Base-by-base conservation (phyloP, 2,888 invertebrate genomes). In the Lasioglossum lativentre region DNA sequence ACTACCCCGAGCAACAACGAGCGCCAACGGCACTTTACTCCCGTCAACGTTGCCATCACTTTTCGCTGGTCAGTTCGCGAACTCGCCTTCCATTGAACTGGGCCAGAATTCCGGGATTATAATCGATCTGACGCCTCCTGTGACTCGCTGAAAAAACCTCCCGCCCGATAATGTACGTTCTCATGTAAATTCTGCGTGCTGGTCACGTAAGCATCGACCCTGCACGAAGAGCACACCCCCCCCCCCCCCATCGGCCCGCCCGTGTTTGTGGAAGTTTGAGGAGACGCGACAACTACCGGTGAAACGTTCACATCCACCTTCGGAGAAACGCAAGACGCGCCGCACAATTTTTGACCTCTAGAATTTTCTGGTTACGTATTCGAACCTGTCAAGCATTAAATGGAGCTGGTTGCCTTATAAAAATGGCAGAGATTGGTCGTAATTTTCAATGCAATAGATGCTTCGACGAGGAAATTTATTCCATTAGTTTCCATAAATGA, bases 21-120 rank as follows among this genome's bases (percentile, higher is more conserved):
- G 23, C 38, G 23, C 34, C 34, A 68, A 34, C 68, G 38, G 70
- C 86, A 81, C 86, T 87, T 89, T 83, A 73, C 86, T 68, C 81
- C 86, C 84, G 84, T 90, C 88, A 89, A 87, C 86, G 80, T 90
- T 78, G 38, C 85, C 90, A 82, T 85, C 89, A 70, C 66, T 82
- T 83, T 68, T 81, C 77, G 77, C 72, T 73, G 82, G 86, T 80
- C 87, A 80, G 85, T 80, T 78, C 80, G 75, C 85, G 78, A 89
- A 88, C 78, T 80, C 81, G 73, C 19, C 80, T 81, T 74, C 80
- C 81, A 80, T 82, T 74, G 79, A 88, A 89, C 80, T 89, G 88
- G 91, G 86, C 86, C 86, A 88, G 80, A 86, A 86, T 84, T 88
- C 70, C 88, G 75, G 75, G 80, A 86, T 86, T 78, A 79, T 78